Conservation (phyloP, 2,888 invertebrate species). For the Drosophila buzzatii region DNA sequence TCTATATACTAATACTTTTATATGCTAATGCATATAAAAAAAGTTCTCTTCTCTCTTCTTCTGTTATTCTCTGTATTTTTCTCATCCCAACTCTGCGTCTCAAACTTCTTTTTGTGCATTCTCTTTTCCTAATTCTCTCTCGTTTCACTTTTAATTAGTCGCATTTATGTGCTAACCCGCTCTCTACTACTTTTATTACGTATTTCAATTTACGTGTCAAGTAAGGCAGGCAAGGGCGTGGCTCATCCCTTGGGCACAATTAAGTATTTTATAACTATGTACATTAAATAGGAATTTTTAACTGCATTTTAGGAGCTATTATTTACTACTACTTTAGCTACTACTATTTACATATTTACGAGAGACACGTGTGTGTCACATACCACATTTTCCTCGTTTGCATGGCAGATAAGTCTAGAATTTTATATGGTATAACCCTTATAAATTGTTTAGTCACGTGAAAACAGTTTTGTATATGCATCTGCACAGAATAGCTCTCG, state of each 20-base stretch:
- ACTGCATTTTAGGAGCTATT: too few relatives aligned
- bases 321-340: too few relatives aligned
- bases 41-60: background rate
- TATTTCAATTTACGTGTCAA: background rate
- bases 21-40: too few relatives aligned
- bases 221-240: too few relatives aligned
- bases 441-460: slow-evolving; percentile 56
- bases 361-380: too few relatives aligned
- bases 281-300: background rate
- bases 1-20: too few relatives aligned
- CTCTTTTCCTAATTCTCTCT: background rate
- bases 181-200: background rate
- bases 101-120: background rate
- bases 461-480: slow-evolving; percentile 11
- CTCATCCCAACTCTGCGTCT: too few relatives aligned
- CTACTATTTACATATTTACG: too few relatives aligned
- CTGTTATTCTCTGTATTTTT: background rate
- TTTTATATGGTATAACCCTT: slow-evolving; percentile 1
- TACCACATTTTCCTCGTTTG: background rate
- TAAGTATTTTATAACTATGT: background rate
- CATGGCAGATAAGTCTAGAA: background rate
- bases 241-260: background rate
- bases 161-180: background rate
- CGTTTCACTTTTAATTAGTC: background rate
- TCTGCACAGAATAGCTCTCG: background rate